Conservation (phyloP, 2,888 invertebrate species). For the Noctua comes region DNA sequence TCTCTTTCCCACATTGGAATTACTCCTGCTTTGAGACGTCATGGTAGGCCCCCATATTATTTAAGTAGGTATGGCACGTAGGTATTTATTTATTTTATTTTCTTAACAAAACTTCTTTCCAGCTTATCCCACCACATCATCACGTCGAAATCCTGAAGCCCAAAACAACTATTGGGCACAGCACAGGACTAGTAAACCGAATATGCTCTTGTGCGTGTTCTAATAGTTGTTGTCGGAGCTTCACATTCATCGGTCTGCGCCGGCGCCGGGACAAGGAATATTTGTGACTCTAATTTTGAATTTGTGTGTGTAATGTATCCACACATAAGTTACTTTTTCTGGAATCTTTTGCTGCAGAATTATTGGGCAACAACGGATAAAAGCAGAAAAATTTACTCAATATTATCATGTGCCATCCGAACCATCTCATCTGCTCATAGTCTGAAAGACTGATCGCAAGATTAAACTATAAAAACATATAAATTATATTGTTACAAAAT, state of each 20-base stretch:
- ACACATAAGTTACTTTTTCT: background rate
- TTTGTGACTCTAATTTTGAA: slow-evolving; percentile 36
- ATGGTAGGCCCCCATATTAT: background rate
- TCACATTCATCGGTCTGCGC: slow-evolving; percentile 82
- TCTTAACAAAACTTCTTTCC: slow-evolving; percentile 44
- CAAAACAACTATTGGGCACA: slow-evolving; percentile 99
- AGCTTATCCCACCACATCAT: slow-evolving; percentile 35
- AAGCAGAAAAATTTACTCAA: background rate
- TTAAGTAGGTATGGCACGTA: background rate
- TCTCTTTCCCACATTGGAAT: too few species aligned
- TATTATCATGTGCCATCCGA: background rate
- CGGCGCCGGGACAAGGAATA: slow-evolving; percentile 47
- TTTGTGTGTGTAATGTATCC: slow-evolving; percentile 16
- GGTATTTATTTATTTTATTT: too few species aligned
- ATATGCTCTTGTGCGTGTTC: slow-evolving; percentile 99
- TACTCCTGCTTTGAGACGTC: too few species aligned
- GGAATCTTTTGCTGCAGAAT: background rate
- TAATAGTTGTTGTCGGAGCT: slow-evolving; percentile 98
- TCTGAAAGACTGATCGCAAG: too few species aligned
- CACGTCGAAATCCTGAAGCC: slow-evolving; percentile 87
- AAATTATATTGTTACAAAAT: background rate
- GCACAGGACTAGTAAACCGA: slow-evolving; percentile 96
- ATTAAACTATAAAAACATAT: too few species aligned
- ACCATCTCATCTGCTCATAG: too few species aligned
- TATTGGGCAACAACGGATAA: background rate